Conservation (phyloP, 2,797 vertebrate genomes). For the Chelon auratus region DNA sequence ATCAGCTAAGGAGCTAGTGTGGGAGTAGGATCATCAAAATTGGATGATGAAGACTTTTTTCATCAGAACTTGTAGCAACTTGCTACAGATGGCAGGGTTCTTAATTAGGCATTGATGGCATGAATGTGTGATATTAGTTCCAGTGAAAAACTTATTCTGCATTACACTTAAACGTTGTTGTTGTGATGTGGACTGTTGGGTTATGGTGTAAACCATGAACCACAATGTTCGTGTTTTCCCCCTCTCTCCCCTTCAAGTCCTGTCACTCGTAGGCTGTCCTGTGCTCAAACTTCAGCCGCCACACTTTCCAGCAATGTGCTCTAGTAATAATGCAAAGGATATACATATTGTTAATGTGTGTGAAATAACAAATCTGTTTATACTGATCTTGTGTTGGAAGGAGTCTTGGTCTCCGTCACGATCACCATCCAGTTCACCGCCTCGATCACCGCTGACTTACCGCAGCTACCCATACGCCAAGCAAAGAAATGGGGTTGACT, state of each 20-base stretch:
- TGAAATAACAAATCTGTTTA: conserved; percentile 2
- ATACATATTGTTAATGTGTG: not conserved
- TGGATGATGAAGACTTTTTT: not conserved
- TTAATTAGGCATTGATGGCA: not conserved
- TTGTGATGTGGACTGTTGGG: too few relatives aligned
- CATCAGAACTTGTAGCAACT: not conserved
- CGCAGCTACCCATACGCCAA: conserved; percentile 82
- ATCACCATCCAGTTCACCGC: conserved; percentile 88
- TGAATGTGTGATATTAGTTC: not conserved
- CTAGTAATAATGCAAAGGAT: not conserved
- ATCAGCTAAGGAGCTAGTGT: not conserved
- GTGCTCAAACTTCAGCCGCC: not conserved
- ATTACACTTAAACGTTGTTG: not conserved
- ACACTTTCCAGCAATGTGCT: not conserved
- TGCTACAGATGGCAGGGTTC: too few relatives aligned
- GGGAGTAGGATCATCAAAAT: not conserved
- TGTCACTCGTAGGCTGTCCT: not conserved
- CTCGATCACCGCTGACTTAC: conserved; percentile 87
- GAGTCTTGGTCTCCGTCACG: conserved; percentile 85
- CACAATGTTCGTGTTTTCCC: not conserved
- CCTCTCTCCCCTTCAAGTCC: not conserved
- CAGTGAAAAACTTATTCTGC: not conserved
- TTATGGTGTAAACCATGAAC: not conserved
- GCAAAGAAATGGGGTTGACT: conserved; percentile 86
- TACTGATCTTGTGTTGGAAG: conserved; percentile 75